phyloP scores from a whole-genome alignment of 2,113 vertebrate species.

The Stigmatopora nigra region DNA sequence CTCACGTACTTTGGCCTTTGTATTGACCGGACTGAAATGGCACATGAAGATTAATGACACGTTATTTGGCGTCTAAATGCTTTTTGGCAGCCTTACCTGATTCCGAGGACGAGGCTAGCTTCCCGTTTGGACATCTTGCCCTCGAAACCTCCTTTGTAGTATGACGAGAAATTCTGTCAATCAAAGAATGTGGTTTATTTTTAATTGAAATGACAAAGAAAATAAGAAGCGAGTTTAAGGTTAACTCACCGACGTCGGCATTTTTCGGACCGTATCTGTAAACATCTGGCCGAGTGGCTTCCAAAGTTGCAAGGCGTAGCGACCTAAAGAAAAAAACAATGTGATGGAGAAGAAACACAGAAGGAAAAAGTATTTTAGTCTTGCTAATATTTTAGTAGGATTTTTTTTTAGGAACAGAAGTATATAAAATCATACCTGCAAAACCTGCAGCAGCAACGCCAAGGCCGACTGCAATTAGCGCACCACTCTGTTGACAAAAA shows the following conservation, averaged over 20 bases:
- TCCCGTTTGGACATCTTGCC: slow-evolving; percentile 89
- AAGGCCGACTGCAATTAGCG: slow-evolving; percentile 83
- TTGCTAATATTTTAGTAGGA: background rate
- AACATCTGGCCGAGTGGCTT: slow-evolving; percentile 84
- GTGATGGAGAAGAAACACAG: background rate
- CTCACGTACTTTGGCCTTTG: slow-evolving; percentile 78
- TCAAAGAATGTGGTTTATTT: too few species aligned
- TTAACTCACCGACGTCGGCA: slow-evolving; percentile 76
- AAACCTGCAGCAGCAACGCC: slow-evolving; percentile 81
- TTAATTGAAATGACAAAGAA: too few species aligned
- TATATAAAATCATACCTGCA: slow-evolving; percentile 73
- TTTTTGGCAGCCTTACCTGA: slow-evolving; percentile 72
- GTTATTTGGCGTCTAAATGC: background rate
- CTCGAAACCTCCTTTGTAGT: slow-evolving; percentile 96
- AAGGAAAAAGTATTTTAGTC: background rate
- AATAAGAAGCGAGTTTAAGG: background rate
- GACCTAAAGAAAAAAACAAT: slow-evolving; percentile 63
- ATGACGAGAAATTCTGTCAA: slow-evolving; percentile 75
- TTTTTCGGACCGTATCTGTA: slow-evolving; percentile 75
- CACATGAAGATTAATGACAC: background rate
- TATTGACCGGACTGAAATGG: slow-evolving; percentile 74
- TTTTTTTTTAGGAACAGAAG: background rate
- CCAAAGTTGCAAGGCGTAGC: slow-evolving; percentile 82
- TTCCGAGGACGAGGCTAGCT: slow-evolving; percentile 86
- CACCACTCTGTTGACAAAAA: slow-evolving; percentile 67